Conservation (phyloP, 2,113 vertebrate species). For the Bos javanicus region DNA sequence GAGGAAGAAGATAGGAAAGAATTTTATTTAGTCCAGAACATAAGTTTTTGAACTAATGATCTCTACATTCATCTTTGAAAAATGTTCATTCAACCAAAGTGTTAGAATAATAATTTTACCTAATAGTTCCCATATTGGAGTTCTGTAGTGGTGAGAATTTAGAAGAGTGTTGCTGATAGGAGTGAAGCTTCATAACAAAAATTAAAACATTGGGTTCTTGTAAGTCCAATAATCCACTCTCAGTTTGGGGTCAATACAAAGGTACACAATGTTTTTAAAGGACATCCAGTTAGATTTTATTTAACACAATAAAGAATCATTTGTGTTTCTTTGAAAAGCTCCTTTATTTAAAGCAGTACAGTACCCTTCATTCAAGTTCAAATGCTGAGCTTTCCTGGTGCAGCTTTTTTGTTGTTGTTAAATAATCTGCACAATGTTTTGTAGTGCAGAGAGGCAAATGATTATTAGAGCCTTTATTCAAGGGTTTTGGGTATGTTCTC, state of each 20-base stretch:
- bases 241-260: neutral
- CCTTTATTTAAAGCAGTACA: slow-evolving; percentile 38
- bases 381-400: neutral
- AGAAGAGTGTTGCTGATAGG: no score
- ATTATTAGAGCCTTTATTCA: neutral
- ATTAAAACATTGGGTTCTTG: neutral
- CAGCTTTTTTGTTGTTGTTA: neutral
- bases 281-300: neutral
- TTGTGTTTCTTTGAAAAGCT: slow-evolving; percentile 29
- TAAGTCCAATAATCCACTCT: neutral
- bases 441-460: neutral
- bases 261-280: neutral
- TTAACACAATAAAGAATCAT: neutral
- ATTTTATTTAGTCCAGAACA: neutral
- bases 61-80: neutral
- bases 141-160: neutral
- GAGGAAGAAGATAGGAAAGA: neutral
- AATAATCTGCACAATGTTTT: slow-evolving; percentile 22
- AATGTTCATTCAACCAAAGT: neutral
- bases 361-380: slow-evolving; percentile 7
- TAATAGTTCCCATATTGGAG: neutral
- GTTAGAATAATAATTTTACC: neutral
- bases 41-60: neutral
- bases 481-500: neutral
- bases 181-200: neutral